Conservation (phyloP, 2,113 vertebrate genomes). For the Amphiprion ocellaris region DNA sequence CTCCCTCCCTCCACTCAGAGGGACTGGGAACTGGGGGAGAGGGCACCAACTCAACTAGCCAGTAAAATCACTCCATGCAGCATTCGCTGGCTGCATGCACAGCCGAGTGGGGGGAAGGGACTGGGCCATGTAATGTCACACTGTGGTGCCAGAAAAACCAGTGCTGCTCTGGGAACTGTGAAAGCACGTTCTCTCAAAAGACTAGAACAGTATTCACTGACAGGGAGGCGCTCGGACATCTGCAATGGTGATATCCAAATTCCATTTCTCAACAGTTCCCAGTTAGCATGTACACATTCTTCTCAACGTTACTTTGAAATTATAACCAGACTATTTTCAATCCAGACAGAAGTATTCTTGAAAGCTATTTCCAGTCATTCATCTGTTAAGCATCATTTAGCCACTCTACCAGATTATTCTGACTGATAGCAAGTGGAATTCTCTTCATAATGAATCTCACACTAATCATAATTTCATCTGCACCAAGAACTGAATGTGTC, state of each 20-base stretch:
- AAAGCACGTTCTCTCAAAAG: background rate
- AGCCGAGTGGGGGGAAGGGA: constrained; percentile 60
- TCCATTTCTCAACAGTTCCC: background rate
- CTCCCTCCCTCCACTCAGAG: constrained; percentile 36
- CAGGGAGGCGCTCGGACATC: background rate
- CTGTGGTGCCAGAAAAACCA: constrained; percentile 59
- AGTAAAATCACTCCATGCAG: constrained; percentile 63
- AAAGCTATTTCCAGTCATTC: too few species aligned
- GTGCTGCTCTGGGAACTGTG: constrained; percentile 26
- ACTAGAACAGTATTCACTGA: background rate
- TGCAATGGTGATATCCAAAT: background rate
- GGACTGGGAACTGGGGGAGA: constrained; percentile 73
- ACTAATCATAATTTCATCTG: too few species aligned
- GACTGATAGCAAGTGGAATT: too few species aligned
- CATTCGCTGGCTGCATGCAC: constrained; percentile 55
- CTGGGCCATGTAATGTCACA: constrained; percentile 66
- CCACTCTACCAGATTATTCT: too few species aligned
- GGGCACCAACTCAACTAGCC: constrained; percentile 69
- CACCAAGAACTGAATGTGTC: too few species aligned
- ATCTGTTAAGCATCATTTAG: too few species aligned
- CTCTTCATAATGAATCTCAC: too few species aligned
- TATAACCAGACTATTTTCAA: background rate
- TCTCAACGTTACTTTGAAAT: background rate
- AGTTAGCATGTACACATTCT: too few species aligned
- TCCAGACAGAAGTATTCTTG: too few species aligned